Base-by-base conservation (phyloP, 2,888 invertebrate species). In the Cheilosia scutellata region DNA sequence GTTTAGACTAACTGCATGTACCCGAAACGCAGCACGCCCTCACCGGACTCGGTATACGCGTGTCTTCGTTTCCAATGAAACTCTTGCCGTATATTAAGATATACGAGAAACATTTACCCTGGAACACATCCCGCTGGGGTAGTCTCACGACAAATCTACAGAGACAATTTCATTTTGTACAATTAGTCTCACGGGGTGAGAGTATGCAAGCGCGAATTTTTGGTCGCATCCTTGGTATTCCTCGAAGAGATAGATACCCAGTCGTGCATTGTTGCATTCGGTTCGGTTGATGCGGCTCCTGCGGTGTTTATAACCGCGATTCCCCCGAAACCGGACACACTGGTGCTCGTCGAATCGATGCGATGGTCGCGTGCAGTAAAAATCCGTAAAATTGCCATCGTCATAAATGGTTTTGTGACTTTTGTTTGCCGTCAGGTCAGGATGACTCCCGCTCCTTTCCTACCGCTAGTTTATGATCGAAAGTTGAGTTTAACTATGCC, bases 351-450 rank as follows among this genome's bases (percentile, higher is more conserved):
- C 25, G 27, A 7, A 4, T 31, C 40, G 29, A 55, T 51, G 44
- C 29, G 44, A 31, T 51, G 58, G 87, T 87, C 87, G 87, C 87
- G 87, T 87, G 87, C 78, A 82, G 70, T 86, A 87, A 82, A 87
- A 87, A 74, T 77, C 87, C 87, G 87, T 87, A 82, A 87, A 87
- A 87, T 87, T 87, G 87, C 63, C 82, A 47, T 70, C 77, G 82
- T 63, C 86, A 86, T 82, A 86, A 86, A 86, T 29, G 86, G 71
- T 86, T 86, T 86, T 86, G 82, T 86, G 86, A 77, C 82, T 72
- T 76, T 82, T 77, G 71, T 80, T 66, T 76, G 44, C 16, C 33
- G 33, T n/a, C 20, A 20, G 20, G 20, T 37, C 37, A 11, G 6
- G 51, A 62, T 66, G 71, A 80, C 75, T 76, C 55, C 70, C 63